Evolutionary conservation across 2,797 vertebrate genomes (phyloP).

Genomic region (Prionace glauca): DNA sequence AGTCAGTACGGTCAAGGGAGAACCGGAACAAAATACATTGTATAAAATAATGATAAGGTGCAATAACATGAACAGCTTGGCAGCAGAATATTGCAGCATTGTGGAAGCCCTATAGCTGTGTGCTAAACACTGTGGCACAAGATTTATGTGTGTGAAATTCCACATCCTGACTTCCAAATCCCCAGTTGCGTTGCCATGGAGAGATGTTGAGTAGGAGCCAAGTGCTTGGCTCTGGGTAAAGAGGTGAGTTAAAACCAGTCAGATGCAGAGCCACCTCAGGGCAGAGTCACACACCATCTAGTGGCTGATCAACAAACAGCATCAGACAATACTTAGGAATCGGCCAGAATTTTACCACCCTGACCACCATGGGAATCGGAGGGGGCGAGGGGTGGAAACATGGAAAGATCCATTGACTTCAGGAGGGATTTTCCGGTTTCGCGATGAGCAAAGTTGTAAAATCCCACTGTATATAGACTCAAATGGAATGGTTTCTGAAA

Average conservation of each 20-base stretch:
- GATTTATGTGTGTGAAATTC: not conserved
- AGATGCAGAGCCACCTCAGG: not conserved
- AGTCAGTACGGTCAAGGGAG: not conserved
- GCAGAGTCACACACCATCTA: not conserved
- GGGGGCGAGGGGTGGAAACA: too few relatives aligned
- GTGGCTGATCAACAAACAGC: not conserved
- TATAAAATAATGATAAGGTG: not conserved
- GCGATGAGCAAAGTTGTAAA: too few relatives aligned
- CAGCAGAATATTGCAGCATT: not conserved
- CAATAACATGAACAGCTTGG: not conserved
- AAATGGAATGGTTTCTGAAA: not conserved
- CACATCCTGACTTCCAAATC: not conserved
- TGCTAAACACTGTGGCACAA: not conserved
- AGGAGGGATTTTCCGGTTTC: too few relatives aligned
- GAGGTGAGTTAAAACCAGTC: not conserved
- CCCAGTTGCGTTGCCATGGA: not conserved
- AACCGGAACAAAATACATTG: not conserved
- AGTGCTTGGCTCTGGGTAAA: not conserved
- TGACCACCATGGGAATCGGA: too few relatives aligned
- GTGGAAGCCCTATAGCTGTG: not conserved
- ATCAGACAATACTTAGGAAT: not conserved
- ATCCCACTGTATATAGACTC: not conserved
- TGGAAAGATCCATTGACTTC: too few relatives aligned
- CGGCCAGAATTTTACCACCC: too few relatives aligned
- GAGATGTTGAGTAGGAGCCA: not conserved